These are phyloP conservation scores for Buathra laborator DNA, from an alignment of 2,888 invertebrate species.

Conservation along the genomic window DNA sequence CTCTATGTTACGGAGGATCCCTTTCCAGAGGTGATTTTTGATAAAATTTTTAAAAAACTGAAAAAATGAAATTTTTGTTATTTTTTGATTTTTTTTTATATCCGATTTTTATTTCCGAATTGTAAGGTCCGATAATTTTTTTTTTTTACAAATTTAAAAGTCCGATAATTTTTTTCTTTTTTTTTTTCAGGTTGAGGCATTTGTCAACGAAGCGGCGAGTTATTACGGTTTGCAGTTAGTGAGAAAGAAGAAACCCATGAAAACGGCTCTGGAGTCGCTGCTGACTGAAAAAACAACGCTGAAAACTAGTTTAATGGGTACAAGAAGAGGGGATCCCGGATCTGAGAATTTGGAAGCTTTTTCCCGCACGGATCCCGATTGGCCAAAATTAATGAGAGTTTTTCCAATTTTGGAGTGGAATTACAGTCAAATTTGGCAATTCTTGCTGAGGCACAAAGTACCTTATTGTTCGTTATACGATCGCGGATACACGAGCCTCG, in stretches of 20 bases:
- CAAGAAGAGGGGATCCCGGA: constrained; percentile 94
- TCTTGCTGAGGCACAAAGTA: constrained; percentile 91
- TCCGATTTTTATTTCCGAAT: too few species aligned
- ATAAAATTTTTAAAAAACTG: neutral
- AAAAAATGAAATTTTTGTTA: constrained; percentile 67
- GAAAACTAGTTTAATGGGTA: constrained; percentile 97
- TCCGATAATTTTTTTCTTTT: constrained; percentile 75
- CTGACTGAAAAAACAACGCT: constrained; percentile 87
- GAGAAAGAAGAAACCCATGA: constrained; percentile 90
- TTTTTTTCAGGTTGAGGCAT: constrained; percentile 88
- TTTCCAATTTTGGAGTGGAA: constrained; percentile 97
- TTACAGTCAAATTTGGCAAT: constrained; percentile 96
- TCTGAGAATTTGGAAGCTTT: constrained; percentile 89
- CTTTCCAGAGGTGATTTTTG: constrained; percentile 89
- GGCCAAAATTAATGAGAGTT: constrained; percentile 96
- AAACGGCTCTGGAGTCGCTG: constrained; percentile 89
- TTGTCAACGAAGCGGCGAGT: constrained; percentile 90
- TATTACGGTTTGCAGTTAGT: constrained; percentile 92
- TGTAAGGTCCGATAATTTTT: too few species aligned
- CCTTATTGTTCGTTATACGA: constrained; percentile 97
- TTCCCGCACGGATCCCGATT: constrained; percentile 94
- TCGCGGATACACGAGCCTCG: constrained; percentile 88
- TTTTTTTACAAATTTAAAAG: too few species aligned
- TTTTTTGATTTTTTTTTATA: too few species aligned
- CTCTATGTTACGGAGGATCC: constrained; percentile 94